These are phyloP conservation scores for Manis crassicaudata DNA, from an alignment of 2,797 vertebrate genomes.

Conservation along the genomic window DNA sequence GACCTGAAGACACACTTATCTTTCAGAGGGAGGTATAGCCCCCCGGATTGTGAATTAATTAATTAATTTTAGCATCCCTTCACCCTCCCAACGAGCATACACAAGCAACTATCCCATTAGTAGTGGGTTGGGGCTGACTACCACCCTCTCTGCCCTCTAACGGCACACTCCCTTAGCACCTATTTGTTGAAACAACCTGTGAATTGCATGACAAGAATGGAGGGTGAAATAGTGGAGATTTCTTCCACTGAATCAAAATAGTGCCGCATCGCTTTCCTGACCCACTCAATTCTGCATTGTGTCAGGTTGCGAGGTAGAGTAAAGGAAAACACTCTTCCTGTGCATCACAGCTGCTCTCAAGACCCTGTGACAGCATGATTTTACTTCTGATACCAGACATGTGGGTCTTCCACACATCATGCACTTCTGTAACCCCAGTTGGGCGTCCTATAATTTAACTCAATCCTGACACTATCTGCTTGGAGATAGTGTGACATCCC, in stretches of 20 bases:
- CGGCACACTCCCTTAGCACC: background rate
- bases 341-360: background rate
- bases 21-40: background rate
- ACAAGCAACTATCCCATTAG: background rate
- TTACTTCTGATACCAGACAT: background rate
- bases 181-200: background rate
- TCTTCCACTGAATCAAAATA: background rate
- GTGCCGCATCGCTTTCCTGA: background rate
- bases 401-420: background rate
- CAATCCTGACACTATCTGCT: background rate
- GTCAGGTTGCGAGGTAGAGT: background rate
- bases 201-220: background rate
- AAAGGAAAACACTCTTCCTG: background rate
- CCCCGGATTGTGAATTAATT: background rate
- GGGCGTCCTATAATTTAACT: background rate
- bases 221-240: background rate
- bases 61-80: background rate
- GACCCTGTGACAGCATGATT: background rate
- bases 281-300: background rate
- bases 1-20: background rate
- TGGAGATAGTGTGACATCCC: background rate
- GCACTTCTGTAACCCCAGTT: background rate
- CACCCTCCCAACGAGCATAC: background rate
- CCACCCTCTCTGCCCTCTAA: background rate
- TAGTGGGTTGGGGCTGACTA: background rate